A percentile compares a stretch with the other conserved stretches of the same genome.
These are phyloP conservation scores for Vollenhovia emeryi DNA, from an alignment of 1,140 invertebrate genomes.

Conservation along the genomic window DNA sequence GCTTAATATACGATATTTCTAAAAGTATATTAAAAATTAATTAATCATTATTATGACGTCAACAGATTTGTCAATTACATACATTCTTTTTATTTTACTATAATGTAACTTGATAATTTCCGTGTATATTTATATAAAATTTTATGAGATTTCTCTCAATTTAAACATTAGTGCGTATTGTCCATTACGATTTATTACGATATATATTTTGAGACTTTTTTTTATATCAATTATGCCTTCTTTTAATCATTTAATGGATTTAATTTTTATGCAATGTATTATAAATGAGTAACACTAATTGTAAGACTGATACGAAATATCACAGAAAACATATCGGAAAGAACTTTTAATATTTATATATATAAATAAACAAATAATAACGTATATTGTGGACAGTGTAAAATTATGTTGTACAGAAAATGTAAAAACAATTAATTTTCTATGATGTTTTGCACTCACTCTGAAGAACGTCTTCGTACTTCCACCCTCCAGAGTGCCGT, in stretches of 20 bases:
- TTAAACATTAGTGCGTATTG: too few relatives aligned
- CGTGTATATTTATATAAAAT: not conserved
- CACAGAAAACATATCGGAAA: not conserved
- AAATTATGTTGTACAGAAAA: not conserved
- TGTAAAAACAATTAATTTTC: not conserved
- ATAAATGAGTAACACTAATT: not conserved
- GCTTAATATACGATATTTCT: not conserved
- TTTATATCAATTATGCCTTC: not conserved
- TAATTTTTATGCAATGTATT: not conserved
- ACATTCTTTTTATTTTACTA: not conserved
- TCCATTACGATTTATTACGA: too few relatives aligned
- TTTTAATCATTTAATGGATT: too few relatives aligned
- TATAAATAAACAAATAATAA: not conserved
- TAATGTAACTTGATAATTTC: not conserved
- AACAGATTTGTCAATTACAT: not conserved
- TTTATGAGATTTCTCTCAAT: not conserved
- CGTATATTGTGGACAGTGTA: not conserved
- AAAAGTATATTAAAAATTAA: not conserved
- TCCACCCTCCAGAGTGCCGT: conserved; percentile 96
- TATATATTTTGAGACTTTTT: not conserved
- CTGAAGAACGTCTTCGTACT: conserved; percentile 99
- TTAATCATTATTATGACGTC: not conserved
- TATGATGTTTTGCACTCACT: conserved; percentile 85
- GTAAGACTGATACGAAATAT: not conserved
- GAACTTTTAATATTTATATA: not conserved